Evolutionary conservation across 2,888 invertebrate genomes (phyloP), one percentile per base, ranked within the genome.

Genomic region (Acrobeloides nanus): DNA sequence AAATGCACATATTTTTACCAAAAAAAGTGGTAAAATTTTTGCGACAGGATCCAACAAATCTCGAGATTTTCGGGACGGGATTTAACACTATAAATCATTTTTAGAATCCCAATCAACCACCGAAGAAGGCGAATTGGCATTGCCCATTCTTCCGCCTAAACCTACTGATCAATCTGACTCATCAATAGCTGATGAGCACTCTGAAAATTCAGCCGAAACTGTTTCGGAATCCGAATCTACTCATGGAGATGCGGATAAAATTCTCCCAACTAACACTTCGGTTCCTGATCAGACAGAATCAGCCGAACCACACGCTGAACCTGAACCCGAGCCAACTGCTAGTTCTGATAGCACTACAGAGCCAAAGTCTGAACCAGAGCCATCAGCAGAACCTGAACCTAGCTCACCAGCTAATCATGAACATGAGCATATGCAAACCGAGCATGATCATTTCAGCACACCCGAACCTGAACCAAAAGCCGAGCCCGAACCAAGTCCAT

Each of bases 401-500:
- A 52, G 31, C 6, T 21, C 46, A 8, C 43, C 46, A 26, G 41
- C 51, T 4, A 20, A 38, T 10, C 40, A 34, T 7, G 53, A 37
- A 7, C 50, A 46, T 5, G 39, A 46, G n/a, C 20, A 35, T 10
- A n/a, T 8, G 8, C 17, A 42, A 12, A n/a, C 44, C 21, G 35
- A 43, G 18, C 46, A 35, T 10, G 24, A 17, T 7, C 46, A 34
- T 4, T 7, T 41, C 15, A 8, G 21, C 8, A 18, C 25, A 8
- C 7, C 45, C 17, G 47, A 48, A 20, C 53, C 53, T 2, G 44
- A 53, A 24, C 51, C 56, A 15, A 35, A 51, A 15, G 52, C 48
- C 17, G 46, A 59, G 46, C 46, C 55, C 2, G 45, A 48, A 24
- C 54, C 55, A 8, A 41, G 45, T 17, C 55, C 58, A 1, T 39